phyloP scores from a whole-genome alignment of 2,888 invertebrate species.

The Agrotis puta region DNA sequence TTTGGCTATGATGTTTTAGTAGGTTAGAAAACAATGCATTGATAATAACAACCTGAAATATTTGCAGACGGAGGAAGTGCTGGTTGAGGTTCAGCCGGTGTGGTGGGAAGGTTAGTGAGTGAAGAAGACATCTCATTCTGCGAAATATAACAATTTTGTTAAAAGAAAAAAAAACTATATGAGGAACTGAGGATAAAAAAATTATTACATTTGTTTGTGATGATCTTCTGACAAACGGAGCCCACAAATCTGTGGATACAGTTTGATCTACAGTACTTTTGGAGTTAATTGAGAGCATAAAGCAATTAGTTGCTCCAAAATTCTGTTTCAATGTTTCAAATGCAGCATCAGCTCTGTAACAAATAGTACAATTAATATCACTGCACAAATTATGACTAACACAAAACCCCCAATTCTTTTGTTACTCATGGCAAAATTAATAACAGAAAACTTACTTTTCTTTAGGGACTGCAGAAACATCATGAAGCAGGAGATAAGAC shows the following conservation, averaged over 20 bases:
- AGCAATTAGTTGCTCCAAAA: conserved; percentile 97
- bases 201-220: conserved; percentile 86
- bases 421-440: neutral
- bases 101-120: conserved; percentile 70
- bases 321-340: conserved; percentile 96
- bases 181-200: conserved; percentile 2
- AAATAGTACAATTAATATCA: conserved; percentile 15
- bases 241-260: conserved; percentile 95
- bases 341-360: conserved; percentile 94
- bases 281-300: conserved; percentile 97
- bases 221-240: conserved; percentile 93
- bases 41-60: conserved; percentile 68
- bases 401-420: too few species aligned
- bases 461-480: conserved; percentile 93
- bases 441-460: conserved; percentile 92
- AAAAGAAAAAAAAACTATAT: too few species aligned
- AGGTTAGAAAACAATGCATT: neutral
- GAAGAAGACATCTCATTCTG: conserved; percentile 80
- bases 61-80: conserved; percentile 64
- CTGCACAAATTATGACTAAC: neutral
- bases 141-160: conserved; percentile 48
- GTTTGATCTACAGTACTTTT: conserved; percentile 91
- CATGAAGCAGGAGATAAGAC: conserved; percentile 97
- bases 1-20: neutral
- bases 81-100: conserved; percentile 78